Evolutionary conservation across 2,888 invertebrate species (phyloP), one percentile per base, ranked within the genome.

Genomic region (Drosophila nr. perissopoda): DNA sequence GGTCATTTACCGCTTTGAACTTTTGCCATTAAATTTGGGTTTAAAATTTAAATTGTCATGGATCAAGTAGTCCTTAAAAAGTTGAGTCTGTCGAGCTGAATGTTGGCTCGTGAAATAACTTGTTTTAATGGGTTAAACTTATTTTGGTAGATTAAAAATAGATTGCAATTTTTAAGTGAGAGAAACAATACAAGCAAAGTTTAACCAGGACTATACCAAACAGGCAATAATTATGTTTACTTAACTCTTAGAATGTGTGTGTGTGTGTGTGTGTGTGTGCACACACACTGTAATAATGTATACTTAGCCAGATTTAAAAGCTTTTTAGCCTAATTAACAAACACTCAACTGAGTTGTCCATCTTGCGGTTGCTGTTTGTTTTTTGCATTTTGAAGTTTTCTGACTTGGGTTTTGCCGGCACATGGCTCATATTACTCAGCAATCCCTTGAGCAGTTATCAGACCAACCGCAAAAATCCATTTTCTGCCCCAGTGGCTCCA

Each of bases 1-100:
- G 85, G 88, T 86, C 85, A 86, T 83, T 88, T 88, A 86, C 88
- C 85, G 86, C 86, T 68, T 56, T 68, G 78, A 87, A 84, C 74
- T 75, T 72, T 73, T 54, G 61, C 49, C 45, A 25, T 80, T 87
- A 76, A 84, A 84, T 76, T 76, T 69, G 64, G 54, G 54, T 45
- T 65, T 57, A 49, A 68, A 65, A 49, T 75, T 78, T 45, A 64
- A 67, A 54, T 52, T 42, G 57, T 33, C 40, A 33, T 34, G 53
- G 65, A 66, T 70, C 60, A 74, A 77, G 65, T 60, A 60, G 21
- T 71, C 13, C 33, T 57, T 48, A 57, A 63, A 53, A 45, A 62
- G 27, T 48, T 57, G 27, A 48, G 36, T 21, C 40, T 36, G 27
- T 27, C 38, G 6, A 27, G 18, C 29, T 25, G 16, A 40, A 65